Conservation (phyloP, 1,140 invertebrate species). For the Helicoverpa zea region DNA sequence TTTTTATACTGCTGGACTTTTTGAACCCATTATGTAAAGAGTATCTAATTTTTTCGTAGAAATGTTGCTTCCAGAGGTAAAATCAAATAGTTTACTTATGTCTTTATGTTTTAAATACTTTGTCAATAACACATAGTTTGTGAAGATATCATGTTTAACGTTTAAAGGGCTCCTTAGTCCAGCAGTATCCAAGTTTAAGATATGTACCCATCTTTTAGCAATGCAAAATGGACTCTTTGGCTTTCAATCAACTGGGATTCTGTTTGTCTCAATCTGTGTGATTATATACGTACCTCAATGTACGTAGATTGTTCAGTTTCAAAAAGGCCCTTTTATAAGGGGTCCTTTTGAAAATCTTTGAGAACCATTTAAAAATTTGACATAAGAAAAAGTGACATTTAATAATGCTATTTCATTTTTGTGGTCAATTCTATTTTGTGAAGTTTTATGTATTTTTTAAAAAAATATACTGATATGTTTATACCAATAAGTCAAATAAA, state of each 20-base stretch:
- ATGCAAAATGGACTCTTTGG: slow-evolving; percentile 50
- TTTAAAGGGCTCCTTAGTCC: neutral
- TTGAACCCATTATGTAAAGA: neutral
- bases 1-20: slow-evolving; percentile 10
- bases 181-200: neutral
- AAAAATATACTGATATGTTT: neutral
- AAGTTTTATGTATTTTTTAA: neutral
- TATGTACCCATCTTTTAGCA: neutral
- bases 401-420: neutral
- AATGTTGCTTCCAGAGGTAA: too few relatives aligned
- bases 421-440: neutral
- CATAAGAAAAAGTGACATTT: neutral
- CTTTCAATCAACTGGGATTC: slow-evolving; percentile 40
- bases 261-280: slow-evolving; percentile 13
- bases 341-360: neutral
- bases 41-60: too few relatives aligned
- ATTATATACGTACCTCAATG: neutral
- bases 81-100: too few relatives aligned
- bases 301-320: slow-evolving; percentile 9
- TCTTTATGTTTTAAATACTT: too few relatives aligned
- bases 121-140: neutral
- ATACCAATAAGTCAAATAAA: too few relatives aligned
- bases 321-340: neutral
- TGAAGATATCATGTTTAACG: neutral
- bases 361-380: neutral